phyloP scores from a whole-genome alignment of 2,888 invertebrate species.

The Ophioninae sp. region DNA sequence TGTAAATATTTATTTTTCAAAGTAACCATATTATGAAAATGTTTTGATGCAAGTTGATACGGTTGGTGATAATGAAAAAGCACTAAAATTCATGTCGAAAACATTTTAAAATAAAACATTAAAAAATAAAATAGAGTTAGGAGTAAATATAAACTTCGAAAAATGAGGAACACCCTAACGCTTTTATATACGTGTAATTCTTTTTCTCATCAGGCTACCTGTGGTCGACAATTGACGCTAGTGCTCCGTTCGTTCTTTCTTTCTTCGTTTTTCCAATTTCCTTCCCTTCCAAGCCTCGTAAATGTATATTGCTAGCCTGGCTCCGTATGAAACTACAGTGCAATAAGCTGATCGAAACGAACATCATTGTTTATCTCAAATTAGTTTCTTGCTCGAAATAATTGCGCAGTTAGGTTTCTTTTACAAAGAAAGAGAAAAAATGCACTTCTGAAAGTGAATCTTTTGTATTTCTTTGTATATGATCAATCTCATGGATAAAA shows the following conservation, averaged over 20 bases:
- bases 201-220: slow-evolving; percentile 35
- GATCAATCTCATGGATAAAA: neutral
- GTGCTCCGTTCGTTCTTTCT: slow-evolving; percentile 2
- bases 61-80: too few species aligned
- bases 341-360: neutral
- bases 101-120: too few species aligned
- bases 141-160: too few species aligned
- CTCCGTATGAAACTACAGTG: neutral
- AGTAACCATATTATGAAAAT: too few species aligned
- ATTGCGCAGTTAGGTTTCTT: neutral
- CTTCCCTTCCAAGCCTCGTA: slow-evolving; percentile 7
- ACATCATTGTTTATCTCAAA: neutral
- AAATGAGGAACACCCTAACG: too few species aligned
- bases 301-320: neutral
- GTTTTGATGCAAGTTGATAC: too few species aligned
- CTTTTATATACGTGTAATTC: slow-evolving; percentile 19
- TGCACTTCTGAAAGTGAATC: too few species aligned
- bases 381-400: neutral
- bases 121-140: too few species aligned
- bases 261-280: slow-evolving; percentile 22
- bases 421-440: neutral
- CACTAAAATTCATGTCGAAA: too few species aligned
- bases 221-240: slow-evolving; percentile 14
- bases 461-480: neutral
- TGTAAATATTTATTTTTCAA: too few species aligned